Evolutionary conservation across 1,140 invertebrate genomes (phyloP).

Genomic region (Magallana gigas): DNA sequence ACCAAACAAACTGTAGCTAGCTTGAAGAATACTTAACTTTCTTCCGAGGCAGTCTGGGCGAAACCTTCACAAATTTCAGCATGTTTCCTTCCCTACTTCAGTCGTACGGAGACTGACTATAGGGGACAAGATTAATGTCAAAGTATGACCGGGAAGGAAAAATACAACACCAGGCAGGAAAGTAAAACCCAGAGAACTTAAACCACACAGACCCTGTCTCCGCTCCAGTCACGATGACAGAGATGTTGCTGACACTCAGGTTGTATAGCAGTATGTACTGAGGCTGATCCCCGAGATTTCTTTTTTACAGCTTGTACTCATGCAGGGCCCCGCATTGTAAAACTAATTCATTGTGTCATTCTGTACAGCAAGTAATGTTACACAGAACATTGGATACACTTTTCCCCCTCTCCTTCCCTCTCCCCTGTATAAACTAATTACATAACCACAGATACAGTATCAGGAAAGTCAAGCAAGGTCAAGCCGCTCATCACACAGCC

Average conservation of each 20-base stretch:
- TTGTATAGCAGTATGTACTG: too few species aligned
- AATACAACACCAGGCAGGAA: background rate
- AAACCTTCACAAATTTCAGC: slow-evolving; percentile 59
- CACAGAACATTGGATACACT: too few species aligned
- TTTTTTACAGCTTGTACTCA: too few species aligned
- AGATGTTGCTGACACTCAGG: too few species aligned
- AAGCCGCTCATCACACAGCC: background rate
- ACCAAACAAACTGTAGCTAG: too few species aligned
- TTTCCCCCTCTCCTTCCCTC: background rate
- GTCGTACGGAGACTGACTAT: too few species aligned
- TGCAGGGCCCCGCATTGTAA: too few species aligned
- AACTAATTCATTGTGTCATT: too few species aligned
- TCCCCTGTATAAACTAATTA: background rate
- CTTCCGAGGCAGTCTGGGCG: slow-evolving; percentile 49
- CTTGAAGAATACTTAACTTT: slow-evolving; percentile 53
- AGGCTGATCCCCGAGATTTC: too few species aligned
- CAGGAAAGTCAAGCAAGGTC: slow-evolving; percentile 6
- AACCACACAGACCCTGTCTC: background rate
- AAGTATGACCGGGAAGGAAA: too few species aligned
- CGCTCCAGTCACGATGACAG: background rate
- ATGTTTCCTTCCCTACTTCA: slow-evolving; percentile 30
- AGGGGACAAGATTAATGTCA: background rate
- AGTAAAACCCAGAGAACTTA: background rate
- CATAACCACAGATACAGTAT: slow-evolving; percentile 11
- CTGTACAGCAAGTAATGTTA: too few species aligned